phyloP scores from a whole-genome alignment of 2,797 vertebrate genomes.

The Coilia nasus region DNA sequence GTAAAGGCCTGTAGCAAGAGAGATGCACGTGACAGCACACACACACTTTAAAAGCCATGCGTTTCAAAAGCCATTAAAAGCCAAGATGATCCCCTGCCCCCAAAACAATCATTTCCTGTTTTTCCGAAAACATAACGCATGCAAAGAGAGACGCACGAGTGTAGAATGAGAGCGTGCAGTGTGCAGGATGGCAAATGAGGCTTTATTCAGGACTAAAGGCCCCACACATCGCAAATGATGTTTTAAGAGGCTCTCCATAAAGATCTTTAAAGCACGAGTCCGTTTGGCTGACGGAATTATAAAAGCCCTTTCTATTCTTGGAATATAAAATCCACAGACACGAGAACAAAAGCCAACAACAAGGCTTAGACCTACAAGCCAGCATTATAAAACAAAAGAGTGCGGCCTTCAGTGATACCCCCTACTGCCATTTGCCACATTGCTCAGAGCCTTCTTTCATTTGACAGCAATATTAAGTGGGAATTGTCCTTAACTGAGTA shows the following conservation, averaged over 20 bases:
- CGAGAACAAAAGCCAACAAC: neutral
- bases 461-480: neutral
- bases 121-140: neutral
- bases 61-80: neutral
- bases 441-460: neutral
- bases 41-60: neutral
- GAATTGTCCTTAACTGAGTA: neutral
- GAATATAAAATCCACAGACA: constrained; percentile 9
- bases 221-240: neutral
- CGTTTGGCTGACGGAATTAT: constrained; percentile 14
- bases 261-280: constrained; percentile 7
- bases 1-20: neutral
- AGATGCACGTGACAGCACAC: neutral
- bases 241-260: constrained; percentile 15
- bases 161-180: neutral
- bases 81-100: neutral
- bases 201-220: neutral
- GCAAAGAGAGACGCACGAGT: neutral
- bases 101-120: neutral
- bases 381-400: neutral
- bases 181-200: neutral
- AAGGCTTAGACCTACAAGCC: neutral
- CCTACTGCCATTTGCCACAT: neutral
- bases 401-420: neutral
- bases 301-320: constrained; percentile 20